Base-by-base conservation (phyloP, 2,888 invertebrate genomes). In the Smittia aterrima region DNA sequence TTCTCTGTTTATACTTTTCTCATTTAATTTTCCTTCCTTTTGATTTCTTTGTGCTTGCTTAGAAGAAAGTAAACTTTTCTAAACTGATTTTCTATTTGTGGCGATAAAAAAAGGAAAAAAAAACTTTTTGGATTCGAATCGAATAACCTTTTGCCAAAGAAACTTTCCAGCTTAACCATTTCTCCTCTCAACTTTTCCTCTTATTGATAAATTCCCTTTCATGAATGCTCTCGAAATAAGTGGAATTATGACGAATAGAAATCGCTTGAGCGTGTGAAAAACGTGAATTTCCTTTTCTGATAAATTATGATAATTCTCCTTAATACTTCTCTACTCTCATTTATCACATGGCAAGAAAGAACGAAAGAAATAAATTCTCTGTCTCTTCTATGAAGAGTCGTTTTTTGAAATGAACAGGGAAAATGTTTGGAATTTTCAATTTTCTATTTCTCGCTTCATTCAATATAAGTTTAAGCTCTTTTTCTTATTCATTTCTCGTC, bases 371-470 rank as follows among this genome's bases (percentile, higher is more conserved):
- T 58, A 58, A 18, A 58, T 47, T 47, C 16, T 7, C 22, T 58
- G 20, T 47, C 32, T 32, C 32, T 9, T n/a, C n/a, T n/a, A n/a
- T n/a, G n/a, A n/a, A n/a, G n/a, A n/a, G n/a, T n/a, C n/a, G n/a
- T n/a, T n/a, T n/a, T 6, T 32, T 32, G 32, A 32, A 47, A 6
- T 11, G 47, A 47, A 11, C 32, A n/a, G 47, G 7, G 54, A 71
- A 32, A 47, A 71, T 54, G 54, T 54, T 54, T 54, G 54, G 54
- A 71, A 71, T 71, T 71, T 71, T 71, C 70, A 71, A 71, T 68
- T 58, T 24, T 64, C 25, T 64, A 9, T 40, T 32, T 67, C 7
- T 66, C 66, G 9, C 16, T 11, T 40, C 40, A 7, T 53, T 54
- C 53, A 9, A 22, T 41, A 32, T 40, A 2, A 68, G 16, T 47